These are phyloP conservation scores for Drosophila auraria DNA, from an alignment of 1,140 invertebrate genomes.

Conservation along the genomic window DNA sequence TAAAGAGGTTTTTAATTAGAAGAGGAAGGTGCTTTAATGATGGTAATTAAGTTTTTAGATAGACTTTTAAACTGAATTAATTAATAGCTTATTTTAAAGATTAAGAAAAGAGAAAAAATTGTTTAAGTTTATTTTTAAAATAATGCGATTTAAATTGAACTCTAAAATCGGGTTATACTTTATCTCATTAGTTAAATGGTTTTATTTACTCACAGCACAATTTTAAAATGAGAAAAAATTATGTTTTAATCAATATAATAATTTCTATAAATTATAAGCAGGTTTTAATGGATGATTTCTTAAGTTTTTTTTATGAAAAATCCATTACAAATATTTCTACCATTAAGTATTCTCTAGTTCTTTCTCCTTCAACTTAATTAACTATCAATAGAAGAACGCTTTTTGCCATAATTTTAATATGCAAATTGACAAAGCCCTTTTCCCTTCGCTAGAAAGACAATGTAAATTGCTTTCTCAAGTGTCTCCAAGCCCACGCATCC, in stretches of 20 bases:
- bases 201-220: too few relatives aligned
- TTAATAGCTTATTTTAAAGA: background rate
- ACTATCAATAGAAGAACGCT: conserved; percentile 1
- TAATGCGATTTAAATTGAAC: background rate
- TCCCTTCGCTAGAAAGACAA: background rate
- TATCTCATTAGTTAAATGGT: background rate
- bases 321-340: background rate
- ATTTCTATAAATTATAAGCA: background rate
- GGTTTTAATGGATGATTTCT: too few relatives aligned
- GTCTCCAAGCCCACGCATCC: conserved; percentile 45
- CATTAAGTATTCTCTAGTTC: background rate
- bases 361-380: background rate
- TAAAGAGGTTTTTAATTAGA: background rate
- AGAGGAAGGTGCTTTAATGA: background rate
- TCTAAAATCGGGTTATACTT: background rate
- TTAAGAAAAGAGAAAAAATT: background rate
- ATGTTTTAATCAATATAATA: background rate
- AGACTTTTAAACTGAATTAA: background rate
- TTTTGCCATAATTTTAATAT: conserved; percentile 25
- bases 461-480: conserved; percentile 27
- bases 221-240: background rate
- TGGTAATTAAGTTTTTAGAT: background rate
- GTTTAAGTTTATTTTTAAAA: too few relatives aligned
- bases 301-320: background rate
- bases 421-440: conserved; percentile 46